Base-by-base conservation (phyloP, 1,140 invertebrate genomes). In the Diorhabda sublineata region DNA sequence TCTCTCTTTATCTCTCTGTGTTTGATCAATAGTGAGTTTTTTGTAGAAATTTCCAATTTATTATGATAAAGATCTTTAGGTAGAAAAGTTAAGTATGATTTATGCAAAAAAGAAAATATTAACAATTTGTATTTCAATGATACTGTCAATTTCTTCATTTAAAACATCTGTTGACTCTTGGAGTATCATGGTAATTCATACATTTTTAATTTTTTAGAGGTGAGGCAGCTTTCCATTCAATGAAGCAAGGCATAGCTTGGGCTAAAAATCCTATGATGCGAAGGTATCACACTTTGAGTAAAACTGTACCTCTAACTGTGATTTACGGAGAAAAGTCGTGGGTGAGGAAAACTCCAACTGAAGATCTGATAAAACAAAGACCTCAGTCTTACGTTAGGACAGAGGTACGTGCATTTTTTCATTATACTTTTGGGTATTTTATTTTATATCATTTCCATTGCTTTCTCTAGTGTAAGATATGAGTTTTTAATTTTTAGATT, bases 201-300 rank as follows among this genome's bases (percentile, higher is more conserved):
- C 58, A 7, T 61, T 65, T 75, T 75, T 74, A 68, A 26, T 65
- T 69, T 82, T 85, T 5, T 76, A 96, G 94, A 69, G 97, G 97
- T 3, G 97, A 99, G 82, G 89, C 90, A 69, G 97, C 96, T 9
- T 98, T 98, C 84, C 93, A 94, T 81, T 85, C 89, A 2, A 89
- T 99, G 87, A 94, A 94, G 86, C 85, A 88, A 59, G 88, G 89
- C 45, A 94, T 96, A 81, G 97, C 95, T 6, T 99, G 96, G 96
- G 95, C 97, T 0, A 96, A 95, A 84, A 88, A 94, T 83, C 97
- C 97, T 5, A 97, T 99, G 90, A 84, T 96, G 7, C 87, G 89
- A 65, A 86, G 97, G 71, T 89, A 96, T 70, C 84, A 89, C 66
- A 81, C 90, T 67, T 81, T 98, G 26, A 80, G 87, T 69, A 78